Evolutionary conservation across 2,888 invertebrate species (phyloP).

Genomic region (Tromatobia lineatoria): DNA sequence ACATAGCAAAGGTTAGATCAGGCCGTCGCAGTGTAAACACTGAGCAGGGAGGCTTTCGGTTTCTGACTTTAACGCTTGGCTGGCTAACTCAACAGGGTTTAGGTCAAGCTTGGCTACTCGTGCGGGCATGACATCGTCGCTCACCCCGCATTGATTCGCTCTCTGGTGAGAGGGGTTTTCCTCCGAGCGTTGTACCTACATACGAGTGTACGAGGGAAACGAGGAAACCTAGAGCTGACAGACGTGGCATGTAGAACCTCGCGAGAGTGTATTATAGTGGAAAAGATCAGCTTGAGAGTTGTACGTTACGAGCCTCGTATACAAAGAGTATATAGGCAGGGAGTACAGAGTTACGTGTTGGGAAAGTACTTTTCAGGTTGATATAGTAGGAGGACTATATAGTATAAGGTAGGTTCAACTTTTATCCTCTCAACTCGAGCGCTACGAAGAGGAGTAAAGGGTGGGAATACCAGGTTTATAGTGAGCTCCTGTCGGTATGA

Average conservation of each 20-base stretch:
- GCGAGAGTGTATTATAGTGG: conserved; percentile 12
- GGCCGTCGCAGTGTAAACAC: conserved; percentile 41
- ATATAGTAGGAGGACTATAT: conserved; percentile 7
- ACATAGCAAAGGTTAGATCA: conserved; percentile 35
- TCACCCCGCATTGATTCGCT: conserved; percentile 59
- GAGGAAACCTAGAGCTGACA: conserved; percentile 18
- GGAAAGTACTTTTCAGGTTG: conserved; percentile 44
- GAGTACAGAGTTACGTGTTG: conserved; percentile 33
- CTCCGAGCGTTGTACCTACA: background rate
- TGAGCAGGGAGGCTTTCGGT: conserved; percentile 35
- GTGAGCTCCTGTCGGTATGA: conserved; percentile 17
- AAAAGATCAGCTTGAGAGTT: background rate
- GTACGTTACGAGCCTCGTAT: conserved; percentile 17
- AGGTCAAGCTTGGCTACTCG: conserved; percentile 56
- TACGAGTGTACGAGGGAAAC: conserved; percentile 32
- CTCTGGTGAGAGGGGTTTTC: conserved; percentile 19
- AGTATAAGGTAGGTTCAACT: conserved; percentile 35
- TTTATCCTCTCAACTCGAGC: conserved; percentile 42
- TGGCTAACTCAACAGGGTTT: conserved; percentile 53
- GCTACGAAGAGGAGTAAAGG: background rate
- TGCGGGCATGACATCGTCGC: conserved; percentile 44
- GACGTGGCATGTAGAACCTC: conserved; percentile 16
- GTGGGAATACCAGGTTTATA: background rate
- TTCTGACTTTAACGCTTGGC: conserved; percentile 58
- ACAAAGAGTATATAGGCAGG: conserved; percentile 14